Conservation (phyloP, 2,888 invertebrate genomes). For the Timandra comae region DNA sequence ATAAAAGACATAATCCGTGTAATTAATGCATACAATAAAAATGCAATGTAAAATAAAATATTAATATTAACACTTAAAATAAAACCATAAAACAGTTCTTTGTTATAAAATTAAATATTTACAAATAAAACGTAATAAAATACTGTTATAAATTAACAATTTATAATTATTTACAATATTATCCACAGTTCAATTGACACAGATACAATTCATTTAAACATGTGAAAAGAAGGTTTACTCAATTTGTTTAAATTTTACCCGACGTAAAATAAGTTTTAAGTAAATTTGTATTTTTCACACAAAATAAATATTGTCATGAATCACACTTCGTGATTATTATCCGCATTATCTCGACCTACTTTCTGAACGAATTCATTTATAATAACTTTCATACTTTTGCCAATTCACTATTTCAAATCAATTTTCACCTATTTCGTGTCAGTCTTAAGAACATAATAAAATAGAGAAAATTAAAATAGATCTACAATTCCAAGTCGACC, state of each 20-base stretch:
- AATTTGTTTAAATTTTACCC: no score
- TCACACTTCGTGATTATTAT: constrained; percentile 25
- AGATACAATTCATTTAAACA: constrained; percentile 25
- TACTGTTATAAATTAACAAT: constrained; percentile 61
- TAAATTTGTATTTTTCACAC: no score
- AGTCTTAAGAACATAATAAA: not conserved
- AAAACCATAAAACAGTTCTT: constrained; percentile 31
- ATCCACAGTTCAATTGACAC: constrained; percentile 39
- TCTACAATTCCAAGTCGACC: not conserved
- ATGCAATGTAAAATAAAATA: constrained; percentile 22
- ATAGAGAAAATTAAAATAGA: constrained; percentile 1
- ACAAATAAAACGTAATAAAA: constrained; percentile 40
- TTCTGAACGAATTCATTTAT: no score
- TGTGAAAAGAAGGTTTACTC: no score
- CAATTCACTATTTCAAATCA: constrained; percentile 10
- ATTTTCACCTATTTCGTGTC: not conserved
- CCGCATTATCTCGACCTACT: no score
- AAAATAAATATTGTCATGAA: constrained; percentile 9
- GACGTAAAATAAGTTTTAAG: no score
- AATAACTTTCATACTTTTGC: constrained; percentile 7
- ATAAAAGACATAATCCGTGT: not conserved
- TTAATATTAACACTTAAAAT: constrained; percentile 25
- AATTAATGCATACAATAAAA: constrained; percentile 11
- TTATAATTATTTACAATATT: constrained; percentile 57
- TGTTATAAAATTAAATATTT: constrained; percentile 32